A percentile compares a stretch with the other conserved stretches of the same genome.
Conservation (phyloP, 2,797 vertebrate species). For the Argyrosomus regius region DNA sequence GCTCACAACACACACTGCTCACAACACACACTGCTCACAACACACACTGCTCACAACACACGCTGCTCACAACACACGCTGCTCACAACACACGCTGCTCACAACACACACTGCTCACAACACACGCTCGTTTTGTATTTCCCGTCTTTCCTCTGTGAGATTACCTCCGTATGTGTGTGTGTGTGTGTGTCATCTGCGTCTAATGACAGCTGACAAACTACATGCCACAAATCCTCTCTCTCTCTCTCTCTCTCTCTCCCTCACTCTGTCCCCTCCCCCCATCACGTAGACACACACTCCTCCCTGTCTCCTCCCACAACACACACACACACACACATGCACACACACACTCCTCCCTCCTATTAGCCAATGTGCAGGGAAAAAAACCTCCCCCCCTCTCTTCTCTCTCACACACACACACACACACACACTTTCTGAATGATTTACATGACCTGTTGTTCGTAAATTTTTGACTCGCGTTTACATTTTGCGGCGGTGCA, state of each 20-base stretch:
- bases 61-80: conserved; percentile 19
- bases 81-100: conserved; percentile 9
- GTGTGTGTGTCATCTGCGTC: conserved; percentile 71
- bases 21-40: conserved; percentile 17
- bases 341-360: conserved; percentile 53
- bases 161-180: conserved; percentile 44
- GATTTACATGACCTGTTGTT: conserved; percentile 52
- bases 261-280: conserved; percentile 64
- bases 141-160: conserved; percentile 54
- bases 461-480: neutral
- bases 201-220: conserved; percentile 84
- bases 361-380: conserved; percentile 59
- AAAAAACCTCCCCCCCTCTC: neutral
- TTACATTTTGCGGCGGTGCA: neutral
- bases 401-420: neutral
- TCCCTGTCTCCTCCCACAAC: conserved; percentile 63
- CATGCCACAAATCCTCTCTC: conserved; percentile 79
- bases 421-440: conserved; percentile 36
- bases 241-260: conserved; percentile 36
- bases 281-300: conserved; percentile 46
- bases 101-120: conserved; percentile 11
- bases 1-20: conserved; percentile 6
- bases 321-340: conserved; percentile 22
- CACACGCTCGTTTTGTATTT: conserved; percentile 49
- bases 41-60: conserved; percentile 18